Percentiles rank a stretch among this genome's conserved stretches.
Conservation (phyloP, 2,797 vertebrate genomes). For the Streptopelia turtur region DNA sequence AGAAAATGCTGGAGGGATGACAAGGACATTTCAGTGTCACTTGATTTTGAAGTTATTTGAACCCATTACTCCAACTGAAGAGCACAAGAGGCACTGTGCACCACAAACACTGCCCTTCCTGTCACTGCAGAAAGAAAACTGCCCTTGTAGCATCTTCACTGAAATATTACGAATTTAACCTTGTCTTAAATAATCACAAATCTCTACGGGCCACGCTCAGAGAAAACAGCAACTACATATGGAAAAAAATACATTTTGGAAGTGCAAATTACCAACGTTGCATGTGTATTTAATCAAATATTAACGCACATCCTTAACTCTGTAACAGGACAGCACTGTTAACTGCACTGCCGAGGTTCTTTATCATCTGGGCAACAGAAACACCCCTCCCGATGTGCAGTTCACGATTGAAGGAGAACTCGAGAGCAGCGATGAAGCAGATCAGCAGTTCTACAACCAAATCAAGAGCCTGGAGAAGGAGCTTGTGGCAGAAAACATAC, state of each 20-base stretch:
- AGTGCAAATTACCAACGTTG: background rate
- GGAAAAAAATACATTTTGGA: background rate
- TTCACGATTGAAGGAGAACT: slow-evolving; percentile 79
- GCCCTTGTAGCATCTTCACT: background rate
- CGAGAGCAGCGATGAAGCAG: slow-evolving; percentile 77
- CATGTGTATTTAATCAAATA: background rate
- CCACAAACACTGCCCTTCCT: background rate
- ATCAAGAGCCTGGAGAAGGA: slow-evolving; percentile 75
- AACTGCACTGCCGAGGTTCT: slow-evolving; percentile 86
- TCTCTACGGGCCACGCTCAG: accelerated
- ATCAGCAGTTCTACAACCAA: slow-evolving; percentile 84
- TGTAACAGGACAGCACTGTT: slow-evolving; percentile 62
- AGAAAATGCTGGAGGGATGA: background rate
- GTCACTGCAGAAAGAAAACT: background rate
- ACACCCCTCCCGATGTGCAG: slow-evolving; percentile 80
- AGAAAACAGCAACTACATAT: background rate
- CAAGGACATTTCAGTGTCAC: background rate
- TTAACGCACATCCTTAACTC: background rate
- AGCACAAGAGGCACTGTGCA: background rate
- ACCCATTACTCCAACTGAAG: background rate
- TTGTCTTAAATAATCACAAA: background rate
- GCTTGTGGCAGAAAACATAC: slow-evolving; percentile 82
- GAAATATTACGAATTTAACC: background rate
- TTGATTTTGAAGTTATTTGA: background rate
- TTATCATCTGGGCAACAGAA: slow-evolving; percentile 73